A percentile compares a stretch with the other conserved stretches of the same genome.
Conservation (phyloP, 2,888 invertebrate species). For the Caenorhabditis wallacei region DNA sequence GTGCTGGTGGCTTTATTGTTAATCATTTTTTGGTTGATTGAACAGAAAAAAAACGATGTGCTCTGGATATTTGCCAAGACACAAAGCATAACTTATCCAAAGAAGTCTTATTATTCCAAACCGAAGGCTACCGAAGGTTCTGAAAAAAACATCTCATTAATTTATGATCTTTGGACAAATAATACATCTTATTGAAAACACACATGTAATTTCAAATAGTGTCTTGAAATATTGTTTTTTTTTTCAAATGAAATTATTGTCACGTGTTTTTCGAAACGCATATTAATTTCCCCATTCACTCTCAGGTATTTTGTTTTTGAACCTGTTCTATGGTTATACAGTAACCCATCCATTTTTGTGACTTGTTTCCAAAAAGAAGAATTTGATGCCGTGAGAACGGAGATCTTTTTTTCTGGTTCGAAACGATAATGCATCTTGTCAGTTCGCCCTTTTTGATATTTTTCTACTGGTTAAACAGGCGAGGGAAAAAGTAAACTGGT, state of each 20-base stretch:
- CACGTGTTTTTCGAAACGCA: too few relatives aligned
- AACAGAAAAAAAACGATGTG: slow-evolving; percentile 27
- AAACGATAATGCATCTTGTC: slow-evolving; percentile 16
- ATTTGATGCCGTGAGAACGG: slow-evolving; percentile 2
- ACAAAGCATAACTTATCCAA: slow-evolving; percentile 19
- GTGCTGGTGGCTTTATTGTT: neutral
- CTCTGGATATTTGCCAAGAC: slow-evolving; percentile 26
- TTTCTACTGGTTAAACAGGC: neutral
- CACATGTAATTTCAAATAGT: too few relatives aligned
- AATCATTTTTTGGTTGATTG: slow-evolving; percentile 41
- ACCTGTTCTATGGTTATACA: neutral
- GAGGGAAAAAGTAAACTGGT: slow-evolving; percentile 11
- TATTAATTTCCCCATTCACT: too few relatives aligned
- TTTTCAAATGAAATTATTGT: too few relatives aligned
- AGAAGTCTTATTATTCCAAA: slow-evolving; percentile 12
- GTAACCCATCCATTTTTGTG: slow-evolving; percentile 4
- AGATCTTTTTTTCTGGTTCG: neutral
- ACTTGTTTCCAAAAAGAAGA: neutral
- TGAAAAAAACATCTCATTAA: slow-evolving; percentile 21
- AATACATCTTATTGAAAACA: neutral
- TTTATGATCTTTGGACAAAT: neutral
- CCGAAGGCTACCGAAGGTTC: neutral
- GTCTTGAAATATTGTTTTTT: too few relatives aligned
- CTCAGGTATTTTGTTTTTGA: too few relatives aligned
- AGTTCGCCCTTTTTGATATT: neutral